A percentile compares a stretch with the other conserved stretches of the same genome.
Conservation (phyloP, 2,888 invertebrate genomes). For the Colletes collaris region DNA sequence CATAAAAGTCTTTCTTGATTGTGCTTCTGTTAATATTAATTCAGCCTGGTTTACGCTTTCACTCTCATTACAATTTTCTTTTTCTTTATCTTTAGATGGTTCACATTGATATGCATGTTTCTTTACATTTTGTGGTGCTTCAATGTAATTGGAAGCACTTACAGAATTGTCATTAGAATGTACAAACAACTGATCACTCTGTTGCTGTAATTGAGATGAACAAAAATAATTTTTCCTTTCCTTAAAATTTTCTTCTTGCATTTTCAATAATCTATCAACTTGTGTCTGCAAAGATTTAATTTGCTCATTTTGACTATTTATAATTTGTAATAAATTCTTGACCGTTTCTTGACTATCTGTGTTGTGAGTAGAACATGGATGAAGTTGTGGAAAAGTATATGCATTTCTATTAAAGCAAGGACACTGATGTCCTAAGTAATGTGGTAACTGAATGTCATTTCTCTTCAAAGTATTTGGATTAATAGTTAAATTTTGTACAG, state of each 20-base stretch:
- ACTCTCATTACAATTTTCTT: constrained; percentile 60
- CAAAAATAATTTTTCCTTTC: constrained; percentile 69
- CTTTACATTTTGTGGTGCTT: constrained; percentile 27
- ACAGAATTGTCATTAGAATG: constrained; percentile 38
- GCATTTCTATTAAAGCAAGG: constrained; percentile 52
- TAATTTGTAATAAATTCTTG: constrained; percentile 86
- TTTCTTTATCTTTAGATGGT: constrained; percentile 22
- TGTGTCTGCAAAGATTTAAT: constrained; percentile 87
- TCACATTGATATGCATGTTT: constrained; percentile 25
- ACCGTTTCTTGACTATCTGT: constrained; percentile 74
- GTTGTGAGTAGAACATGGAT: constrained; percentile 54
- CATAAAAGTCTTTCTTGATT: constrained; percentile 77
- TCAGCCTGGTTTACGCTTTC: constrained; percentile 59
- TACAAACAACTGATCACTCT: constrained; percentile 77
- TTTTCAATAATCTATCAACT: constrained; percentile 85
- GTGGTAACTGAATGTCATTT: constrained; percentile 40
- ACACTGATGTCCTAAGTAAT: constrained; percentile 42
- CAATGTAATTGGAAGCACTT: constrained; percentile 20
- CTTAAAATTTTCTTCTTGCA: constrained; percentile 73
- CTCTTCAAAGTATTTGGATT: constrained; percentile 30
- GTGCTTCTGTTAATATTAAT: constrained; percentile 48
- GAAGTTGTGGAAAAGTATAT: constrained; percentile 57
- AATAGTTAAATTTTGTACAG: constrained; percentile 6
- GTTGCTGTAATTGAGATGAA: constrained; percentile 66
- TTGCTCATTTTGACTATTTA: constrained; percentile 88